Evolutionary conservation across 2,888 invertebrate species (phyloP), one percentile per base, ranked within the genome.

Genomic region (Drosophila paranaensis): DNA sequence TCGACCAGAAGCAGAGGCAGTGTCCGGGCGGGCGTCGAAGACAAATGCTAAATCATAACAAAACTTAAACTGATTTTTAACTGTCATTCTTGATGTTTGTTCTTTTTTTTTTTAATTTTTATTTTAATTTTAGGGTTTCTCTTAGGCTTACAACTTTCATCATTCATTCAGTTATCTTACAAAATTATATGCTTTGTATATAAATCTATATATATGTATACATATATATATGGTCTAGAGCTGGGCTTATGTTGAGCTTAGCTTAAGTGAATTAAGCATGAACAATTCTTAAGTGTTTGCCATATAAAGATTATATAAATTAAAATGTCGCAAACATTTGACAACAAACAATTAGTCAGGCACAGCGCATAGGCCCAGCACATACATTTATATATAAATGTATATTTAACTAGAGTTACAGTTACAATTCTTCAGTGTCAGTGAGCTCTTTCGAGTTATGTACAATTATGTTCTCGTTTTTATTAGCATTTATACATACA

Each of bases 401-500:
- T 58, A 58, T 48, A 58, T 58, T 58, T 77, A 79, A 77, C 79
- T 87, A 79, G 64, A 61, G 60, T 82, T 77, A 66, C 65, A 73
- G 45, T 76, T 77, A 54, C 40, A 63, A 60, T 55, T 54, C 69
- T 74, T 62, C 60, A 75, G 27, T 74, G 79, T 81, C 77, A 71
- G 74, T 83, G 77, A 69, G 79, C 82, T 85, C 60, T 70, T 77
- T 79, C 71, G 80, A 71, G 72, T 86, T 88, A 83, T 79, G 37
- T 89, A 84, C 71, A 80, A 48, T 73, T 51, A 73, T 79, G 62
- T 79, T 11, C 10, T 14, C 14, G 4, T 25, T 25, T 5, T 5
- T 16, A 16, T 16, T 50, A 13, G 70, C 62, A 65, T 83, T 87
- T 87, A 83, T 68, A 83, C 65, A 83, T 69, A 87, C 66, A 76